phyloP scores from a whole-genome alignment of 2,113 vertebrate genomes.

The Hyperoodon ampullatus region DNA sequence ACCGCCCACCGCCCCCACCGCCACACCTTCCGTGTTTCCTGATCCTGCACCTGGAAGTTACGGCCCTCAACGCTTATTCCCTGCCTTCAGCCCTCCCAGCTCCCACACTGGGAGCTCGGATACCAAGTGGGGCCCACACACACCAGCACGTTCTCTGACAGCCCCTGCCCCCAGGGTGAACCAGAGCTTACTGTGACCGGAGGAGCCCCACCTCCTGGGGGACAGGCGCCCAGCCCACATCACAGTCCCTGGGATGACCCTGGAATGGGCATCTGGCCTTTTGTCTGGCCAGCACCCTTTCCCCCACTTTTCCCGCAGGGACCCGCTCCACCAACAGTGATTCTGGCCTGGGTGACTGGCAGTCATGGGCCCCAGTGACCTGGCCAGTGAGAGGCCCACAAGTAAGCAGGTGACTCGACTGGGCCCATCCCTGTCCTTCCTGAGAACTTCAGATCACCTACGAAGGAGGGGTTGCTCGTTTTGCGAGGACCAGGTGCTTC shows the following conservation, averaged over 20 bases:
- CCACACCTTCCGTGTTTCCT: not conserved
- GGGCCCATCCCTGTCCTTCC: not conserved
- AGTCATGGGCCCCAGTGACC: not conserved
- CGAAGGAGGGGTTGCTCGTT: not conserved
- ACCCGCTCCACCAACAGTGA: not conserved
- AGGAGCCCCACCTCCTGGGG: not conserved
- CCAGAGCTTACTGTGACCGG: not conserved
- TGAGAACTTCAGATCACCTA: not conserved
- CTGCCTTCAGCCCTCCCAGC: not conserved
- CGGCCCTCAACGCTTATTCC: not conserved
- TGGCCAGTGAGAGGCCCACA: not conserved
- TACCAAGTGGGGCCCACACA: not conserved
- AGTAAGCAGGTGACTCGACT: not conserved
- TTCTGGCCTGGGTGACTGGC: accelerated
- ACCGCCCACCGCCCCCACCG: not conserved
- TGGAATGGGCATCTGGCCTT: not conserved
- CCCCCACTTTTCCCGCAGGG: no score
- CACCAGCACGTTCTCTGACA: not conserved
- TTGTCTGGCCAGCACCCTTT: not conserved
- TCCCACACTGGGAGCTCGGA: not conserved
- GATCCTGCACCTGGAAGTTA: not conserved
- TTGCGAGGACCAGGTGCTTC: not conserved
- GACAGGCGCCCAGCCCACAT: not conserved
- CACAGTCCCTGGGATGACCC: not conserved
- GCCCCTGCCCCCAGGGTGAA: not conserved